These are phyloP conservation scores for fruit fly (Drosophila melanogaster) DNA, from an alignment of 1,140 invertebrate species.

Conservation along the genomic window Release_6_plus_ISO1_MT NT_033779.5:13777001-13777500, in stretches of 20 bases:
- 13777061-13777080: conserved; percentile 4
- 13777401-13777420: conserved; percentile 65
- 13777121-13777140: conserved; percentile 83
- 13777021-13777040: conserved; percentile 34
- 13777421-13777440: conserved; percentile 56
- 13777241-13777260: conserved; percentile 55
- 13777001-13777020: neutral
- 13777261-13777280: conserved; percentile 63
- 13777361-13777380: conserved; percentile 1
- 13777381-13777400: conserved; percentile 37
- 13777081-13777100: conserved; percentile 56
- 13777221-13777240: conserved; percentile 40
- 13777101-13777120: conserved; percentile 57
- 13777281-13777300: conserved; percentile 53
- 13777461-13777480: conserved; percentile 75
- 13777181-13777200: conserved; percentile 49
- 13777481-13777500: conserved; percentile 82
- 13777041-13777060: conserved; percentile 28
- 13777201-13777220: conserved; percentile 19
- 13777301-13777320: conserved; percentile 72
- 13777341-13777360: neutral
- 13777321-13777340: conserved; percentile 2
- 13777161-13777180: conserved; percentile 84
- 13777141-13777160: conserved; percentile 82
- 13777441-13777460: conserved; percentile 68